Evolutionary conservation across 2,888 invertebrate species (phyloP).

Genomic region (Drosophila affinis): DNA sequence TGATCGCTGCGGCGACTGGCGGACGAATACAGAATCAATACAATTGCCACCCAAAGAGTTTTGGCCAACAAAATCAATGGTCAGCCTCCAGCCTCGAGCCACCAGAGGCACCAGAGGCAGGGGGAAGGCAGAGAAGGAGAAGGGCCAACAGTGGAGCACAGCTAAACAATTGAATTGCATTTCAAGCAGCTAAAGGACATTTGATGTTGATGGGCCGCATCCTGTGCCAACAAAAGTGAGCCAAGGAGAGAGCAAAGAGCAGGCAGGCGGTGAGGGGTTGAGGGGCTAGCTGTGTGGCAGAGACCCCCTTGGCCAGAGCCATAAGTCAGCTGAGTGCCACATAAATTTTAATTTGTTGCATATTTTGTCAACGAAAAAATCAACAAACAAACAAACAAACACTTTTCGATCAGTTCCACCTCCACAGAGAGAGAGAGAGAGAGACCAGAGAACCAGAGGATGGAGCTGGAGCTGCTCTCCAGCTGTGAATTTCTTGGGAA

Average conservation of each 20-base stretch:
- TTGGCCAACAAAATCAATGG: slow-evolving; percentile 49
- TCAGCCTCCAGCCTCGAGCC: slow-evolving; percentile 21
- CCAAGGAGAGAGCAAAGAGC: slow-evolving; percentile 1
- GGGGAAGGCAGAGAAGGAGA: slow-evolving; percentile 47
- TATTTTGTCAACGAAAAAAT: slow-evolving; percentile 75
- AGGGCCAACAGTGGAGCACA: slow-evolving; percentile 37
- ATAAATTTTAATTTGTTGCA: slow-evolving; percentile 80
- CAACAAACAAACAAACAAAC: slow-evolving; percentile 37
- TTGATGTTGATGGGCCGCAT: slow-evolving; percentile 79
- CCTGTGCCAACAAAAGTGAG: slow-evolving; percentile 52
- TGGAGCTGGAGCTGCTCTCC: slow-evolving; percentile 53
- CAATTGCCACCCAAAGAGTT: slow-evolving; percentile 81
- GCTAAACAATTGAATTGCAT: slow-evolving; percentile 82
- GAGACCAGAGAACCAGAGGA: background rate
- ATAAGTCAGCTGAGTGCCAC: slow-evolving; percentile 69
- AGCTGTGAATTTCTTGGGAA: slow-evolving; percentile 83
- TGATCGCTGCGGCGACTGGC: slow-evolving; percentile 15
- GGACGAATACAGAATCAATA: slow-evolving; percentile 81
- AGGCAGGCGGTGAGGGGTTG: background rate
- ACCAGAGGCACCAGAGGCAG: background rate
- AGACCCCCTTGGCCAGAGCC: slow-evolving; percentile 16
- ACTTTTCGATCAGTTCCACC: too few species aligned
- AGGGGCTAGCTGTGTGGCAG: background rate
- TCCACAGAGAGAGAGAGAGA: background rate
- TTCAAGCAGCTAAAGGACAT: slow-evolving; percentile 73